Evolutionary conservation across 2,113 vertebrate genomes (phyloP), one percentile per base, ranked within the genome.

Genomic region (Rousettus leschenaultii): DNA sequence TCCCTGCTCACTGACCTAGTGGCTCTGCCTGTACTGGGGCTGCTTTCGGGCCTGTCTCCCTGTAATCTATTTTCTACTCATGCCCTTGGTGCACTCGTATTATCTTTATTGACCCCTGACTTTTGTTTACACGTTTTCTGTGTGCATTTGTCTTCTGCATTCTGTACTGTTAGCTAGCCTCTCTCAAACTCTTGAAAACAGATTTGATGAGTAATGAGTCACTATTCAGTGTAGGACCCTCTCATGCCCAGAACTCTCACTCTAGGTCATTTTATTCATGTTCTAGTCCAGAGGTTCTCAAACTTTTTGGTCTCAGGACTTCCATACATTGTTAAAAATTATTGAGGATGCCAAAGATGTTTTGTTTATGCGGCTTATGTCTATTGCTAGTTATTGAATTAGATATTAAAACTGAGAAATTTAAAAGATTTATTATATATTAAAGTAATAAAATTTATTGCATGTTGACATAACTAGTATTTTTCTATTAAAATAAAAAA

Each of bases 1-100:
- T 3, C 21, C 1, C 1, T 14, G 11, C 12, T 73, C 53, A 11
- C 12, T 45, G 45, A 19, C 7, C n/a, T 2, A 0, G 14, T 5
- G 19, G 16, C 13, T 53, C 19, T 15, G 4, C 75, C 35, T 91
- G 4, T 63, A 19, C 7, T 38, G 21, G 0, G 33, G 38, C 22
- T 63, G 18, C 40, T 51, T 65, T 61, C 2, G 0, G 53, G 6
- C 26, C 9, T 4, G 22, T n/a, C 19, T 57, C 21, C 16, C 5
- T 18, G 35, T 26, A 71, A 35, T 21, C 26, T n/a, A 33, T 48
- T 85, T 53, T 35, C 24, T 33, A 5, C 3, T 82, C 48, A 26
- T 16, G 11, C 8, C 63, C 10, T 83, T 14, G 6, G 18, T 15
- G 15, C n/a, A 6, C 48, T 79, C 28, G 11, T 68, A 14, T 21